Evolutionary conservation across 2,797 vertebrate species (phyloP).

Genomic region (Liasis olivaceus): DNA sequence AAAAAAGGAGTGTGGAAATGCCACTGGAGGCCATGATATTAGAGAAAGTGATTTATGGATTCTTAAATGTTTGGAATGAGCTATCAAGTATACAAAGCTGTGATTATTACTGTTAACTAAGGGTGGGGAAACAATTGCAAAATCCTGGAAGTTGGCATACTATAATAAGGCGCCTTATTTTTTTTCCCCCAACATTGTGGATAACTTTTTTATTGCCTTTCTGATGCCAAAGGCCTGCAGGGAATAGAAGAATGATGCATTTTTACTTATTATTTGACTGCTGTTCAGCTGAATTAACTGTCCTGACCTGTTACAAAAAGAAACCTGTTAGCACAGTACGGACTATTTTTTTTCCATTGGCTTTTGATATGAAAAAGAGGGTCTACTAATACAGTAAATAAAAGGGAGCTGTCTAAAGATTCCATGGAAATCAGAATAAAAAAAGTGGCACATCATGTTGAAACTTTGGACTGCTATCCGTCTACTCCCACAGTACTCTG

Average conservation of each 20-base stretch:
- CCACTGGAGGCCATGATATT: not conserved
- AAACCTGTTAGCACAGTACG: not conserved
- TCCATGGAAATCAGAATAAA: not conserved
- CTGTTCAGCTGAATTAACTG: constrained; percentile 2
- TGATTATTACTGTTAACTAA: not conserved
- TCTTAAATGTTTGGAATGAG: not conserved
- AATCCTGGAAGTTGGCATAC: not conserved
- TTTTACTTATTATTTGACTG: constrained; percentile 11
- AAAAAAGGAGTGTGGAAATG: not conserved
- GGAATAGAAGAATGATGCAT: not conserved
- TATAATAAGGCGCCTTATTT: not conserved
- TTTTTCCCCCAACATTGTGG: not conserved
- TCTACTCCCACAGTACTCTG: not conserved
- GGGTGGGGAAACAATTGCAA: not conserved
- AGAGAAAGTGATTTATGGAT: not conserved
- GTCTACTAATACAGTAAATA: not conserved
- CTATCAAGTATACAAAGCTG: not conserved
- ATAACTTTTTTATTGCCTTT: not conserved
- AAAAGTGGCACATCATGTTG: not conserved
- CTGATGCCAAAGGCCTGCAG: not conserved
- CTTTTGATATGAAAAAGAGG: not conserved
- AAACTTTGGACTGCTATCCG: not conserved
- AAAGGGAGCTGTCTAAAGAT: not conserved
- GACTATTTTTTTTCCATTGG: not conserved
- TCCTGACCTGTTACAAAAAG: not conserved